These are phyloP conservation scores for Zoanthus solanderi DNA, from an alignment of 92 coral and sea anemone species.

Conservation along the genomic window DNA sequence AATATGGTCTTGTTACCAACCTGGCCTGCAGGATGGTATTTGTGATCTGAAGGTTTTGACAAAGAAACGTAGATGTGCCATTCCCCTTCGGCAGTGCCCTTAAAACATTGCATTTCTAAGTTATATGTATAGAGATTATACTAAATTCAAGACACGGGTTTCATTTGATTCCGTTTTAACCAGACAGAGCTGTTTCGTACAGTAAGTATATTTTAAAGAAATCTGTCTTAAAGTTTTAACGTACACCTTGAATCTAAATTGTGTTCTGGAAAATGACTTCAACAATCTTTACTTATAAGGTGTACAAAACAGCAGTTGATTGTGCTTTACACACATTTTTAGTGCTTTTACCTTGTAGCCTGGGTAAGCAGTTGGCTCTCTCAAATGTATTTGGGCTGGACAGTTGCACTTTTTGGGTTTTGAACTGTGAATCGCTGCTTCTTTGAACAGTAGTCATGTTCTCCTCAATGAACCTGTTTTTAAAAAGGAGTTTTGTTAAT, in stretches of 20 bases:
- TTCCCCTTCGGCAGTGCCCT: conserved; percentile 40
- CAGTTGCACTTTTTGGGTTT: conserved; percentile 58
- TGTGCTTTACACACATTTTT: neutral
- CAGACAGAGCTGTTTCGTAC: too few species aligned
- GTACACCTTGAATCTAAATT: too few species aligned
- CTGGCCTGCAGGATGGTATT: conserved; percentile 48
- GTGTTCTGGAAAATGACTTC: too few species aligned
- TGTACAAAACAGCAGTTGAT: neutral
- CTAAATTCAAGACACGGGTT: too few species aligned
- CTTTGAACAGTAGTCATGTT: conserved; percentile 48
- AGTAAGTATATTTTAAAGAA: neutral
- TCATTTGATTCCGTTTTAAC: too few species aligned
- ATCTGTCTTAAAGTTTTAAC: neutral
- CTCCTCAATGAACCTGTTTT: conserved; percentile 25
- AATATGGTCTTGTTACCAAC: conserved; percentile 29
- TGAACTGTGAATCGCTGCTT: conserved; percentile 61
- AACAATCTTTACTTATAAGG: neutral
- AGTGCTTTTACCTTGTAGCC: conserved; percentile 49
- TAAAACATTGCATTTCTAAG: neutral
- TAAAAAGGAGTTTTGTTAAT: conserved; percentile 1
- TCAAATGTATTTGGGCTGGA: conserved; percentile 59
- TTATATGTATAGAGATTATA: neutral
- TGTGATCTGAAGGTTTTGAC: conserved; percentile 51
- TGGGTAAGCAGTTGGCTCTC: conserved; percentile 54
- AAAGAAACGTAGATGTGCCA: conserved; percentile 53